A percentile compares a stretch with the other conserved stretches of the same genome.
Evolutionary conservation across 2,113 vertebrate species (phyloP).

Genomic region (Aplodontia rufa): DNA sequence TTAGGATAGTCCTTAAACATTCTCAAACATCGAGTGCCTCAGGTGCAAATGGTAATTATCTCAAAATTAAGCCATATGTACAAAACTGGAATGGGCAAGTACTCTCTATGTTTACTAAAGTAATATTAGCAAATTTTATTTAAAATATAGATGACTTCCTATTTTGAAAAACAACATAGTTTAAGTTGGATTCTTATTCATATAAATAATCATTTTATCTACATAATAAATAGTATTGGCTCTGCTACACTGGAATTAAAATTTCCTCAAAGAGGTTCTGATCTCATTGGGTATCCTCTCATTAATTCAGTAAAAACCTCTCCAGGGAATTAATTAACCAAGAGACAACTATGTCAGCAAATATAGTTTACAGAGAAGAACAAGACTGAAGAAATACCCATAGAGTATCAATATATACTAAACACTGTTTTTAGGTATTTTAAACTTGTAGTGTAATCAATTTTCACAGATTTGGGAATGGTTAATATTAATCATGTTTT

Average conservation of each 20-base stretch:
- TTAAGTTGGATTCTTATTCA: slow-evolving; percentile 6
- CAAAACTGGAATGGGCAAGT: not conserved
- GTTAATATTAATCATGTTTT: slow-evolving; percentile 25
- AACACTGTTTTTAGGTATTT: not conserved
- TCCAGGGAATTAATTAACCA: not conserved
- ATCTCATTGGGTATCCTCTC: not conserved
- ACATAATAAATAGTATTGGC: not conserved
- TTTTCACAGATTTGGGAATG: slow-evolving; percentile 1
- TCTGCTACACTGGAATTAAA: not conserved
- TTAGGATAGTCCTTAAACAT: not conserved
- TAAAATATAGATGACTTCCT: slow-evolving; percentile 27
- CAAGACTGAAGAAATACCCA: not conserved
- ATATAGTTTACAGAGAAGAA: not conserved
- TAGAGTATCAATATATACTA: not conserved
- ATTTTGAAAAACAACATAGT: slow-evolving; percentile 24
- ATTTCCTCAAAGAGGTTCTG: not conserved
- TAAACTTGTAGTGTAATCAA: not conserved
- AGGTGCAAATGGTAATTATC: not conserved
- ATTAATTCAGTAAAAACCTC: not conserved
- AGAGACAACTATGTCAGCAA: not conserved
- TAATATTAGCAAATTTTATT: slow-evolving; percentile 27
- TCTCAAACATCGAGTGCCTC: not conserved
- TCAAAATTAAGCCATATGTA: not conserved
- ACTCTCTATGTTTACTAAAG: not conserved
- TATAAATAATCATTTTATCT: not conserved